A percentile compares a stretch with the other conserved stretches of the same genome.
phyloP scores from a whole-genome alignment of 2,113 vertebrate genomes.

The Phaetusa simplex region DNA sequence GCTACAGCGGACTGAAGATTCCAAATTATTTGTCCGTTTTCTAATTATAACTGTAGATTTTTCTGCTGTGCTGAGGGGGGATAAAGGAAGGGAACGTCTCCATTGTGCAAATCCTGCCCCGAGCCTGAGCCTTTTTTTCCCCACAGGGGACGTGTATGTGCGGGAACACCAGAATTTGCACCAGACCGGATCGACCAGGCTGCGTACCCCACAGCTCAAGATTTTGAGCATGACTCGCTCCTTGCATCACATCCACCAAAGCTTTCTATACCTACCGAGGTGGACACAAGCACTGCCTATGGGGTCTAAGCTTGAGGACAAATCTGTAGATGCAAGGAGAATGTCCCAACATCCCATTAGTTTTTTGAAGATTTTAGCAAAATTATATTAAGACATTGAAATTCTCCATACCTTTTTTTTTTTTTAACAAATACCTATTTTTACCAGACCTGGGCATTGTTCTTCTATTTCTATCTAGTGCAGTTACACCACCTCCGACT shows the following conservation, averaged over 20 bases:
- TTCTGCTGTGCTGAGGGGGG: neutral
- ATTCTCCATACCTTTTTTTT: neutral
- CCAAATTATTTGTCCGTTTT: neutral
- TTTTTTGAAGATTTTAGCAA: neutral
- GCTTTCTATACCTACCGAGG: accelerated
- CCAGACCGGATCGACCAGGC: accelerated
- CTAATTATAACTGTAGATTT: neutral
- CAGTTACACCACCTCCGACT: neutral
- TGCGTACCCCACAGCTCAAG: neutral
- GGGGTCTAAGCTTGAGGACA: accelerated
- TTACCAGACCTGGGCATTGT: neutral
- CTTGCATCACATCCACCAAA: neutral
- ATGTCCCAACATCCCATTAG: neutral
- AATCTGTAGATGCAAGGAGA: neutral
- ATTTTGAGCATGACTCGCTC: accelerated
- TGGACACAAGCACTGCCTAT: neutral
- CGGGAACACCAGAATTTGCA: neutral
- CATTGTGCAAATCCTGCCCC: neutral
- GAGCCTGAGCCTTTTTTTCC: neutral
- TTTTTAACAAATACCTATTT: neutral
- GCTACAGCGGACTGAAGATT: neutral
- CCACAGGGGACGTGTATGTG: neutral
- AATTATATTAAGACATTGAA: neutral
- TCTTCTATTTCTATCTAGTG: neutral
- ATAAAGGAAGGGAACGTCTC: neutral